Percentiles rank a stretch among this genome's conserved stretches.
Evolutionary conservation across 1,140 invertebrate species (phyloP).

Genomic region (Patella vulgata): DNA sequence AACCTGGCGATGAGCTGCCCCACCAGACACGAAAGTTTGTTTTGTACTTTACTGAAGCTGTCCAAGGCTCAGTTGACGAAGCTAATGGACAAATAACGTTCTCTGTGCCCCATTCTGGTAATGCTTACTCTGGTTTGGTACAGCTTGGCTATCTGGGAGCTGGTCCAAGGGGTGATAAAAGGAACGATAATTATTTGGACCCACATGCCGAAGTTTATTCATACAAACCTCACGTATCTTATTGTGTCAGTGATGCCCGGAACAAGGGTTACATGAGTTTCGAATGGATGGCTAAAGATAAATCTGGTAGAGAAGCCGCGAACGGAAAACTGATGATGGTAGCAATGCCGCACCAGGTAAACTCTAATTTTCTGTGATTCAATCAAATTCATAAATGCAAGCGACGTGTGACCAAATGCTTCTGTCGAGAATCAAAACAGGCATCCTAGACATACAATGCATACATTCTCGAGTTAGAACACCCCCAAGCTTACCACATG

Average conservation of each 20-base stretch:
- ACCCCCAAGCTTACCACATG: too few relatives aligned
- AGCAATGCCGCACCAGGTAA: constrained; percentile 55
- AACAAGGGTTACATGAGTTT: constrained; percentile 41
- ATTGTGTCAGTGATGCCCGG: constrained; percentile 40
- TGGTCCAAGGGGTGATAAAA: constrained; percentile 40
- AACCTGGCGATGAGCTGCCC: constrained; percentile 48
- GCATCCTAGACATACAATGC: too few relatives aligned
- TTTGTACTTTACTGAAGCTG: constrained; percentile 47
- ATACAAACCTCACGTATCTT: constrained; percentile 43
- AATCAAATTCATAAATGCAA: background rate
- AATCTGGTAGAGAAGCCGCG: constrained; percentile 10
- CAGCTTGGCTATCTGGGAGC: constrained; percentile 53
- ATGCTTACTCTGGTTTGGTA: constrained; percentile 42
- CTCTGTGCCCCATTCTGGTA: constrained; percentile 33
- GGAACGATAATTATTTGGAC: constrained; percentile 41
- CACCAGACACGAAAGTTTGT: constrained; percentile 51
- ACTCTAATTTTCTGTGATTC: too few relatives aligned
- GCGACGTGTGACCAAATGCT: background rate
- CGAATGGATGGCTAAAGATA: constrained; percentile 47
- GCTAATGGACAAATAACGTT: constrained; percentile 31
- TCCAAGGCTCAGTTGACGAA: constrained; percentile 32
- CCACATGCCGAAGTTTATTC: constrained; percentile 44
- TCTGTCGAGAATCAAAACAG: background rate
- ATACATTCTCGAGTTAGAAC: too few relatives aligned
- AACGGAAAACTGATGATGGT: constrained; percentile 45